Conservation (phyloP, 2,113 vertebrate species). For the Xerus inauris region DNA sequence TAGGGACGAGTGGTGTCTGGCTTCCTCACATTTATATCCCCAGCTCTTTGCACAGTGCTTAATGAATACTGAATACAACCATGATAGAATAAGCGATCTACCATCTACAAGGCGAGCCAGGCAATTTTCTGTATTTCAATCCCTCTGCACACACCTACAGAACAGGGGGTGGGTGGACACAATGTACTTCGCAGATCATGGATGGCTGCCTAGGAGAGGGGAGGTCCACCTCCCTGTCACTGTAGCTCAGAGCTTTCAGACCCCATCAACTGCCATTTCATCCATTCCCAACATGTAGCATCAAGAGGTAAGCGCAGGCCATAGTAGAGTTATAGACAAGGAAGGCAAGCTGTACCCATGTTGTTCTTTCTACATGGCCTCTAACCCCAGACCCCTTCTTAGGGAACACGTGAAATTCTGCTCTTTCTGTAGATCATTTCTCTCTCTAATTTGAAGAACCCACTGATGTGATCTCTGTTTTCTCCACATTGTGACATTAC, state of each 20-base stretch:
- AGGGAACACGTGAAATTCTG: not conserved
- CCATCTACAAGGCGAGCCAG: not conserved
- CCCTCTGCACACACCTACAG: not conserved
- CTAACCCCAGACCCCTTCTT: fast-evolving
- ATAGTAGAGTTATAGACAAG: not conserved
- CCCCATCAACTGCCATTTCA: not conserved
- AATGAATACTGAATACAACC: not conserved
- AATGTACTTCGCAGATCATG: not conserved
- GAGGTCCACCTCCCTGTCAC: not conserved
- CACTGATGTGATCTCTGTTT: not conserved
- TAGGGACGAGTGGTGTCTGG: fast-evolving
- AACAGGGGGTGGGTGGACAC: too few relatives aligned
- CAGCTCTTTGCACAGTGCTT: not conserved
- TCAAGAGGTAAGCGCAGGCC: not conserved
- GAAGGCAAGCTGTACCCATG: fast-evolving
- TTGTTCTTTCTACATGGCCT: fast-evolving
- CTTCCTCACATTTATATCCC: not conserved
- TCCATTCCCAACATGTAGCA: not conserved
- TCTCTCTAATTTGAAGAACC: not conserved
- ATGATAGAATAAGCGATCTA: not conserved
- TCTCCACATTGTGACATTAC: not conserved
- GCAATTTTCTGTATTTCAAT: not conserved
- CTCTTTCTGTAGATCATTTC: not conserved
- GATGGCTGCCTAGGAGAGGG: not conserved
- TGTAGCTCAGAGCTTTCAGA: not conserved